Conservation (phyloP, 2,888 invertebrate species). For the Margaritifera margaritifera region DNA sequence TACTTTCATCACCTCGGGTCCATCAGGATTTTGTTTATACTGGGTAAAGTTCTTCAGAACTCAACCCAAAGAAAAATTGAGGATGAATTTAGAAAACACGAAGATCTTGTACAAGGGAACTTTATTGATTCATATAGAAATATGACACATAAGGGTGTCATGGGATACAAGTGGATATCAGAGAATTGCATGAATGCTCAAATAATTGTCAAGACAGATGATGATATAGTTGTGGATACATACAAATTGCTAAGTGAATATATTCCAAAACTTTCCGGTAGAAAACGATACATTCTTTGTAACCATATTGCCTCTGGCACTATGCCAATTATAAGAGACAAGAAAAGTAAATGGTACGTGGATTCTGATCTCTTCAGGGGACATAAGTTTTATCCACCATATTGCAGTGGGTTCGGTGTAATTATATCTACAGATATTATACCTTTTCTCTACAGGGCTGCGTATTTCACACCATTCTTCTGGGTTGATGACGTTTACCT, state of each 20-base stretch:
- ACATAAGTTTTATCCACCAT: conserved; percentile 28
- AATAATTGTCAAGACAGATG: conserved; percentile 50
- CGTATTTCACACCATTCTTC: conserved; percentile 26
- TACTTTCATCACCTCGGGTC: conserved; percentile 32
- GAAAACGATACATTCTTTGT: conserved; percentile 29
- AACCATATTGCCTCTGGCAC: conserved; percentile 35
- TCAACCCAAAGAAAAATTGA: conserved; percentile 28
- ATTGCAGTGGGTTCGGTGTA: conserved; percentile 37
- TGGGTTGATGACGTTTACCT: no score
- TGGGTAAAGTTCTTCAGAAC: conserved; percentile 35
- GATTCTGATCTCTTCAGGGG: conserved; percentile 25
- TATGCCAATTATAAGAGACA: conserved; percentile 31
- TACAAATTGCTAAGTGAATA: conserved; percentile 22
- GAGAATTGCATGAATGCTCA: conserved; percentile 46
- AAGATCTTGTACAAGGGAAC: conserved; percentile 55
- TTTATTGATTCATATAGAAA: conserved; percentile 51
- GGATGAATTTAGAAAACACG: conserved; percentile 35
- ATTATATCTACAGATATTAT: conserved; percentile 33
- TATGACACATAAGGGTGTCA: conserved; percentile 51
- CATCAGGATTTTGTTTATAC: conserved; percentile 40
- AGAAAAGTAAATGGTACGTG: conserved; percentile 31
- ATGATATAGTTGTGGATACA: conserved; percentile 51
- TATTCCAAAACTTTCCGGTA: conserved; percentile 17
- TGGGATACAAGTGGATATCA: no score
- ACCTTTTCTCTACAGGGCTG: conserved; percentile 28